Evolutionary conservation across 23 tunicate genomes (phyloP).

Genomic region (Clavelina lepadiformis): DNA sequence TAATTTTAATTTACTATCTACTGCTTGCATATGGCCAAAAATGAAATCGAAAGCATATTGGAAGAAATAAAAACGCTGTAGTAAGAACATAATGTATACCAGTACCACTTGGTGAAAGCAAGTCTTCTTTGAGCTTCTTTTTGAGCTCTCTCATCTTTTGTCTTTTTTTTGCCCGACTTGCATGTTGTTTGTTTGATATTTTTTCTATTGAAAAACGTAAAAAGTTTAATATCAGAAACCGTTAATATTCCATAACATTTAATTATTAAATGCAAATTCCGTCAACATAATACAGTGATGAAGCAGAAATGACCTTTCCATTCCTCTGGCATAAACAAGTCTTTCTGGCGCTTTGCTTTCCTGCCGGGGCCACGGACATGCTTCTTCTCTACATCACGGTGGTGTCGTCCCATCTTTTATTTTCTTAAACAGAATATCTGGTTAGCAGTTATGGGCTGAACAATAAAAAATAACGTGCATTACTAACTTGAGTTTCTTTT

Average conservation of each 20-base stretch:
- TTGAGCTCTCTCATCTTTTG: slow-evolving; percentile 21
- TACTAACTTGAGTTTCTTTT: no score
- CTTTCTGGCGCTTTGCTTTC: slow-evolving; percentile 65
- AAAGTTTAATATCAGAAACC: background rate
- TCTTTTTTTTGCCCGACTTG: slow-evolving; percentile 70
- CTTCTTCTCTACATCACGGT: slow-evolving; percentile 38
- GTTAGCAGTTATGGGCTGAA: no score
- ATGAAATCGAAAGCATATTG: no score
- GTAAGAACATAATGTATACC: background rate
- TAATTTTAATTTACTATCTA: background rate
- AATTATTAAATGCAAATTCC: background rate
- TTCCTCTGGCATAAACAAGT: slow-evolving; percentile 38
- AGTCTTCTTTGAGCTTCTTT: slow-evolving; percentile 1
- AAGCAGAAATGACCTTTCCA: slow-evolving; percentile 62
- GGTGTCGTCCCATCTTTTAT: slow-evolving; percentile 76
- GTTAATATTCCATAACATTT: background rate
- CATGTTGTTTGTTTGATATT: slow-evolving; percentile 21
- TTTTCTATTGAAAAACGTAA: background rate
- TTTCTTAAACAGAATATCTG: no score
- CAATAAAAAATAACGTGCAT: no score
- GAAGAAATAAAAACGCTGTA: background rate
- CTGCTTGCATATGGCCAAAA: no score
- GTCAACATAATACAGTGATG: background rate
- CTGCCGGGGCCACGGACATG: slow-evolving; percentile 62
- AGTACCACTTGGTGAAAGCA: slow-evolving; percentile 1